Evolutionary conservation across 92 coral and sea anemone species (phyloP).

Genomic region (Phenganax marumi): DNA sequence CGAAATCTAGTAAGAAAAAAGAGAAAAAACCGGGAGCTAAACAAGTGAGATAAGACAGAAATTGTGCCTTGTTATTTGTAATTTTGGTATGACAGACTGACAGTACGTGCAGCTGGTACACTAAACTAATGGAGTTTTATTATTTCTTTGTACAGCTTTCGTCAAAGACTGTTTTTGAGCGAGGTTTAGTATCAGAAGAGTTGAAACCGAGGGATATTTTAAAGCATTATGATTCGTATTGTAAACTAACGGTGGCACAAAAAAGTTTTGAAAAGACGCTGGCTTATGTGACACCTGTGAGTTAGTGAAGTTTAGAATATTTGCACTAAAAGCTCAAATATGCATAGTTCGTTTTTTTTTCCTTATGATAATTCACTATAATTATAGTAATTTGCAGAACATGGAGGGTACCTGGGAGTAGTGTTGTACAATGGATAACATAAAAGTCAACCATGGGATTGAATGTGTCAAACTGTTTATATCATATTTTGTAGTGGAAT

Average conservation of each 20-base stretch:
- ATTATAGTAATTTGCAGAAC: not conserved
- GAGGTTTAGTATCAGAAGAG: slow-evolving; percentile 79
- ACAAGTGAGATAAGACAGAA: not conserved
- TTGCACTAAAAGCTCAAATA: not conserved
- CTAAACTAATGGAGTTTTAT: not conserved
- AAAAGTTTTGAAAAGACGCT: slow-evolving; percentile 69
- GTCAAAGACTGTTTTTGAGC: slow-evolving; percentile 27
- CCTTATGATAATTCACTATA: not conserved
- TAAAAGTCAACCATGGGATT: too few relatives aligned
- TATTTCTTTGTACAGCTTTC: slow-evolving; percentile 12
- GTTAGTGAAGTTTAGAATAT: slow-evolving; percentile 12
- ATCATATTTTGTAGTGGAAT: slow-evolving; percentile 72
- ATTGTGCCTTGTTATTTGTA: not conserved
- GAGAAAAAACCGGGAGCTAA: slow-evolving; percentile 5
- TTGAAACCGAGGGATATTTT: slow-evolving; percentile 79
- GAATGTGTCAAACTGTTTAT: not conserved
- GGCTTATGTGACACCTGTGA: slow-evolving; percentile 93
- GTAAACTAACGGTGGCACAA: slow-evolving; percentile 50
- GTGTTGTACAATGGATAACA: too few relatives aligned
- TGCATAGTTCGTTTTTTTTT: slow-evolving; percentile 1
- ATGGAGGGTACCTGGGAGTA: too few relatives aligned
- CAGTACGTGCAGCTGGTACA: not conserved
- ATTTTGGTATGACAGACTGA: not conserved
- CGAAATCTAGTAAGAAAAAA: slow-evolving; percentile 35
- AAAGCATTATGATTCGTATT: slow-evolving; percentile 66